Base-by-base conservation (phyloP, 2,797 vertebrate genomes). In the Galago senegalensis region DNA sequence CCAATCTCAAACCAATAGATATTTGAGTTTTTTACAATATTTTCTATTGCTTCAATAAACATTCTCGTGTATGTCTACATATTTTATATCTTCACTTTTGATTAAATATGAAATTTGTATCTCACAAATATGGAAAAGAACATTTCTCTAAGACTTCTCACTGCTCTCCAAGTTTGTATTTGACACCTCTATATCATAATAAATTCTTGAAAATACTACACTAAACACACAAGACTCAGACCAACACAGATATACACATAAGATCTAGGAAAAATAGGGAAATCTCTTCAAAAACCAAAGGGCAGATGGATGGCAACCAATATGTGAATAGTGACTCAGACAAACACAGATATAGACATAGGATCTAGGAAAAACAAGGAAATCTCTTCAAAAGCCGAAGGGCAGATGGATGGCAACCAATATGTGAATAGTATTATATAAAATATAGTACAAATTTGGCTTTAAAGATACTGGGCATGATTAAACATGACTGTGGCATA, bases 101-200 rank as follows among this genome's bases (percentile, higher is more conserved):
- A 70, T 58, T 40, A 95, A 92, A 77, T 9, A 58, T 83, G n/a
- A 87, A 90, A 63, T 77, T 58, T 69, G 9, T 82, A 18, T 43
- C 72, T 84, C 40, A 81, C 40, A 61, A 89, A 81, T 61, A 61
- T 12, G 40, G n/a, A 31, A 93, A 46, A 81, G 3, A 18, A 58
- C 25, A 49, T 75, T 89, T 63, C 16, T 82, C 21, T 27, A 25
- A 11, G 13, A 18, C 18, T n/a, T 20, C 69, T 56, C 37, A 70
- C 18, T 85, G 37, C 34, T 82, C 58, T 58, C 53, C 53, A 72
- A 58, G 40, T 25, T 82, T 75, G 46, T 80, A 49, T 61, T 17
- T 94, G 21, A 89, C 8, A 79, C n/a, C 8, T 43, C 49, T 49
- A 23, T 40, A 77, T n/a, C 53, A 61, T 29, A 25, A 76, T 75